Evolutionary conservation across 2,113 vertebrate genomes (phyloP), one percentile per base, ranked within the genome.

Genomic region (Scytalopus superciliaris): DNA sequence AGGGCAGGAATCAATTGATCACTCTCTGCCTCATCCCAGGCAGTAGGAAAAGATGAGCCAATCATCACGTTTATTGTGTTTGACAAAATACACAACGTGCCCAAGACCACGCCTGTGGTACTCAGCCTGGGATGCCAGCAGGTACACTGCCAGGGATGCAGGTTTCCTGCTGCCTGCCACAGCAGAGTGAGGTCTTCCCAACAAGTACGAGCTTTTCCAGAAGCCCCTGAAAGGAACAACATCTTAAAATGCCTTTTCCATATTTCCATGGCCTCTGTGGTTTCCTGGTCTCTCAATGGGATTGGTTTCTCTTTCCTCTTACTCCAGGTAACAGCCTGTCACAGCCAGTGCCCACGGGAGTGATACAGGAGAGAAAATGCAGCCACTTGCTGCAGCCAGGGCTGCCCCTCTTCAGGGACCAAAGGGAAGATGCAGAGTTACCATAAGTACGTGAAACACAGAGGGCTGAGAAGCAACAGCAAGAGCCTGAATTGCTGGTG

Each of bases 111-210:
- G 50, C 31, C 60, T 9, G 18, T 11, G 47, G 30, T 12, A 7
- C 21, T 1, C 3, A 0, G 1, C 37, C 52, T 24, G n/a, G 11
- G 64, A 49, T 12, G 49, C 19, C n/a, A 66, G 66, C 42, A 49
- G 55, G 21, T 7, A 39, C 0, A 0, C 40, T 40, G 47, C 50
- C 0, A 0, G 25, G 40, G 30, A 35, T 0, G 0, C 4, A 7
- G 56, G 12, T 19, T 63, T 84, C 22, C 68, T 33, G 24, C 77
- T 33, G 27, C 12, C 55, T 28, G 47, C 39, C 1, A 2, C 56
- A 30, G 37, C 55, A 42, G 22, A 64, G 28, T 1, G 13, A 74
- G 40, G 16, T 25, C 55, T 78, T 60, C 85, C 64, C 49, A 87
- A 74, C 27, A 81, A 19, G 33, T 2, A 37, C 31, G 2, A 30